Base-by-base conservation (phyloP, 35 echinoderm and acorn worm genomes). In the Acanthaster planci region DNA sequence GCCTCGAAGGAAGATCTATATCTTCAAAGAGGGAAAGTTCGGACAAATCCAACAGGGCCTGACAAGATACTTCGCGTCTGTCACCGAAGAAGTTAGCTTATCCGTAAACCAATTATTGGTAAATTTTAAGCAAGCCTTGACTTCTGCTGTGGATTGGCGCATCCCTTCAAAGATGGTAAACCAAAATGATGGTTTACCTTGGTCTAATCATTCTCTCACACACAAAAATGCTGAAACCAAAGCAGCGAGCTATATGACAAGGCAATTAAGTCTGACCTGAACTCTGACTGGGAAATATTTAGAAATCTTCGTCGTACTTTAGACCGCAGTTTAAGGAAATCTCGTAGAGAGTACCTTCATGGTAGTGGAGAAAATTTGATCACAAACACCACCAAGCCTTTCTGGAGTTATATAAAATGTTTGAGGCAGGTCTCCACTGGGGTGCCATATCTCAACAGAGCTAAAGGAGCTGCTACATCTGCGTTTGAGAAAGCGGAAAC, bases 371-470 rank as follows among this genome's bases (percentile, higher is more conserved):
- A 58, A 55, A 52, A 22, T 18, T 76, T 68, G 39, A 34, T 5
- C 31, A 60, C 83, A 75, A 30, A 23, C 31, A 56, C 39, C 37
- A 76, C 83, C 59, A 75, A 85, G 44, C 58, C 83, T 26, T 85
- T 85, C 36, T 85, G 83, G 83, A 56, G 67, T 16, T 85, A 68
- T 42, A 51, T 85, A 39, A 75, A 85, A 27, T 44, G 34, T 26
- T 15, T 37, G 8, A 56, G 67, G 1, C 83, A 85, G 37, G 40
- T n/a, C 7, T 75, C 52, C 42, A 39, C 67, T 2, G 83, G 59
- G 8, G 67, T 76, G 10, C 12, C 83, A 21, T 18, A 57, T 27
- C 58, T 75, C 2, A n/a, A 67, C 35, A 75, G 19, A 14, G 51
- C 7, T 4, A 82, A 15, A 16, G 60, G 67, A 2, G 40, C 42